Percentiles rank a stretch among this genome's conserved stretches.
phyloP scores from a whole-genome alignment of 1,140 invertebrate species.

The Aphelenchoides avenae region DNA sequence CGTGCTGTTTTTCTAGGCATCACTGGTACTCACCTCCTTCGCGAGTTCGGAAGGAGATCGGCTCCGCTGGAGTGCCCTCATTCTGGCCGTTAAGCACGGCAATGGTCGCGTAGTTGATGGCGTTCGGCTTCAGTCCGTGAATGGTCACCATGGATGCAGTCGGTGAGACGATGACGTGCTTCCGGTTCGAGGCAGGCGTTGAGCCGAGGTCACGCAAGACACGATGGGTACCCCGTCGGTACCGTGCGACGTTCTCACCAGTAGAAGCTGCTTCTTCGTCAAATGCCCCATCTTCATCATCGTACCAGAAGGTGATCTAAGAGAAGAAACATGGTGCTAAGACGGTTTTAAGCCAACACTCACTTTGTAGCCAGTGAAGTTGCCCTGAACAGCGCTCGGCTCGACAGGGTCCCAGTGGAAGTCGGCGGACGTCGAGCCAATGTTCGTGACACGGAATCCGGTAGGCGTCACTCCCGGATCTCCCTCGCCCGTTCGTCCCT shows the following conservation, averaged over 20 bases:
- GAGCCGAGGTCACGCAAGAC: not conserved
- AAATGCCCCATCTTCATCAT: constrained; percentile 34
- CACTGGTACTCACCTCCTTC: constrained; percentile 71
- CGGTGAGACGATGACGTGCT: constrained; percentile 18
- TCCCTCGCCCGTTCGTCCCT: constrained; percentile 64
- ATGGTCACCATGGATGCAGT: constrained; percentile 72
- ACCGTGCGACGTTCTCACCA: not conserved
- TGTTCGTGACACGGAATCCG: constrained; percentile 44
- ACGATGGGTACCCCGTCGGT: constrained; percentile 18
- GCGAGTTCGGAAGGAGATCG: constrained; percentile 77
- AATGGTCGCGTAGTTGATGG: constrained; percentile 81
- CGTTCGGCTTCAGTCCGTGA: constrained; percentile 78
- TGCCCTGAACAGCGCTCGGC: constrained; percentile 65
- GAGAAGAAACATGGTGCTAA: constrained; percentile 19
- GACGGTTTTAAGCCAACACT: no score
- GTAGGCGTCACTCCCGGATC: constrained; percentile 45
- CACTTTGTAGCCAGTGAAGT: constrained; percentile 85
- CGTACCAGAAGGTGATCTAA: constrained; percentile 52
- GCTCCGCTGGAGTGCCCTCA: constrained; percentile 81
- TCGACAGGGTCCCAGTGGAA: constrained; percentile 57
- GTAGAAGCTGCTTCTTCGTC: not conserved
- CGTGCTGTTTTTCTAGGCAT: not conserved
- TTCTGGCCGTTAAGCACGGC: constrained; percentile 81
- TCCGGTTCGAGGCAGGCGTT: constrained; percentile 10
- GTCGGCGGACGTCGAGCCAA: constrained; percentile 46